These are phyloP conservation scores for Montipora efflorescens DNA, from an alignment of 64 coral and sea anemone genomes.

Conservation along the genomic window DNA sequence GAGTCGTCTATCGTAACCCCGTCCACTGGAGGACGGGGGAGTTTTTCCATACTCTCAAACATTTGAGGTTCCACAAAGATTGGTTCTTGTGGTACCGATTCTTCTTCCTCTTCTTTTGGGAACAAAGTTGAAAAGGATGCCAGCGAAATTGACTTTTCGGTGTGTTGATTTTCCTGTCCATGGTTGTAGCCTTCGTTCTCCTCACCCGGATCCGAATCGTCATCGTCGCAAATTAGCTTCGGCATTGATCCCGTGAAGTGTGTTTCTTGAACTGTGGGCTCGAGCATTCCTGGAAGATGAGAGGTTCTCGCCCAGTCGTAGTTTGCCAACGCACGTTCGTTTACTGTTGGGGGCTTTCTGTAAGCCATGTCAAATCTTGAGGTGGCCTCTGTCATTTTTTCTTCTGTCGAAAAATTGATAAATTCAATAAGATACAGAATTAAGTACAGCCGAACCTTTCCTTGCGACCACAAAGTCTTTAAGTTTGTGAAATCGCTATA, in stretches of 20 bases:
- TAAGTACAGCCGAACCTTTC: too few relatives aligned
- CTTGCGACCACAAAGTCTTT: too few relatives aligned
- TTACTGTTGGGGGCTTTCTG: slow-evolving; percentile 51
- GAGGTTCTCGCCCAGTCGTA: slow-evolving; percentile 80
- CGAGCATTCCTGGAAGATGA: slow-evolving; percentile 60
- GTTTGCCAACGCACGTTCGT: slow-evolving; percentile 53
- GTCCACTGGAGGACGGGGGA: not conserved
- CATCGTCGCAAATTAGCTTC: slow-evolving; percentile 60
- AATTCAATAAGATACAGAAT: not conserved
- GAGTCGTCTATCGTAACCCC: not conserved
- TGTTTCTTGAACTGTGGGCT: not conserved
- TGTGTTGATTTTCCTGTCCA: not conserved
- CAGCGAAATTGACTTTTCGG: not conserved
- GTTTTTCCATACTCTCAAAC: slow-evolving; percentile 19
- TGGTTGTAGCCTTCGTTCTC: slow-evolving; percentile 44
- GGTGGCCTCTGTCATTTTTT: not conserved
- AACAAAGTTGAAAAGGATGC: not conserved
- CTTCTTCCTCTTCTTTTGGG: not conserved
- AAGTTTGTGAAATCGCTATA: too few relatives aligned
- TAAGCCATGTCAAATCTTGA: slow-evolving; percentile 70
- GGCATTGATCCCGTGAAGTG: not conserved
- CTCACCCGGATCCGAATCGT: slow-evolving; percentile 30
- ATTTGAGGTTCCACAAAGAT: slow-evolving; percentile 23
- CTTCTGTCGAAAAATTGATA: not conserved
- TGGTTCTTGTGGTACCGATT: slow-evolving; percentile 16